Evolutionary conservation across 1,140 invertebrate species (phyloP).

Genomic region (Pseudomyrmex dendroicus): DNA sequence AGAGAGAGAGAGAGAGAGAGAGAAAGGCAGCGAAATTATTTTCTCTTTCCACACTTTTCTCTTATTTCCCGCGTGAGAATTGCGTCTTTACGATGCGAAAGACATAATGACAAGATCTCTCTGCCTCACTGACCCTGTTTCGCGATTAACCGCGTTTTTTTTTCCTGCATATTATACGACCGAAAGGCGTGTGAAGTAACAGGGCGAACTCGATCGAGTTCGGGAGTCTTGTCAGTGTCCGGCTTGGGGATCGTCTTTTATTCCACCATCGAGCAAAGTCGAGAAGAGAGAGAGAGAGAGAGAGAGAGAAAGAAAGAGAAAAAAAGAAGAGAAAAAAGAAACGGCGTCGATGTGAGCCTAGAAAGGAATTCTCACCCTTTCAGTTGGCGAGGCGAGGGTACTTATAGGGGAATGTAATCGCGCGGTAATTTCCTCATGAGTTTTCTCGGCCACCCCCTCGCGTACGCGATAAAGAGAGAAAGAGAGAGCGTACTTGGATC

Average conservation of each 20-base stretch:
- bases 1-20: no score
- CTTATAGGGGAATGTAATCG: constrained; percentile 77
- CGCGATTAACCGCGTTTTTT: constrained; percentile 40
- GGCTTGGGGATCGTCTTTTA: constrained; percentile 64
- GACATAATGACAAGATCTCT: neutral
- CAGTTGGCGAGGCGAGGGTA: constrained; percentile 45
- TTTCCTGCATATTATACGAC: constrained; percentile 50
- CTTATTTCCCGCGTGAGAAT: neutral
- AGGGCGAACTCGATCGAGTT: constrained; percentile 43
- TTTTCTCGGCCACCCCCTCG: constrained; percentile 73
- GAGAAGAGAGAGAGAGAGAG: neutral
- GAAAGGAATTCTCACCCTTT: neutral
- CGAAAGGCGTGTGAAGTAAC: constrained; percentile 33
- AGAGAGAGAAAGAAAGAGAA: neutral
- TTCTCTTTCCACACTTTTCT: neutral
- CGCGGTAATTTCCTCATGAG: constrained; percentile 81
- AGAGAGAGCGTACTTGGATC: constrained; percentile 76
- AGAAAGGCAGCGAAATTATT: neutral
- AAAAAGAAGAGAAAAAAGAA: constrained; percentile 11
- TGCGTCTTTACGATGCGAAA: neutral
- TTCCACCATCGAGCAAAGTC: constrained; percentile 75
- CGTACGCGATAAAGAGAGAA: neutral
- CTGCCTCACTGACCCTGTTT: constrained; percentile 37
- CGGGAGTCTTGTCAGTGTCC: constrained; percentile 77
- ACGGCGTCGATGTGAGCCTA: constrained; percentile 19